Evolutionary conservation across 1,140 invertebrate species (phyloP), one percentile per base, ranked within the genome.

Genomic region (Pteromalus puparum): DNA sequence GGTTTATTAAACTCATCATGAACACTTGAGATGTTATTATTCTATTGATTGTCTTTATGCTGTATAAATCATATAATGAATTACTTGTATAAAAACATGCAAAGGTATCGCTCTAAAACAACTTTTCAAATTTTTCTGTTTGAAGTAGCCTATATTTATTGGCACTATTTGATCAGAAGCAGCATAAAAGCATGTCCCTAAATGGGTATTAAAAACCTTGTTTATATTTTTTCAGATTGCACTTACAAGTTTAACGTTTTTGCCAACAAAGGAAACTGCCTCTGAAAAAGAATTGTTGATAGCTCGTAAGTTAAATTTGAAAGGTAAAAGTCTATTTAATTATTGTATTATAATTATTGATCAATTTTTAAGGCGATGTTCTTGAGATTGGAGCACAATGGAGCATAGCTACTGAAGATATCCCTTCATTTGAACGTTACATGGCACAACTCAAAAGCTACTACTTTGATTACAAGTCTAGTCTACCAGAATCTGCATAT

Each of bases 381-480:
- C 93, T 99, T 46, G 98, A 99, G 95, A 98, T 99, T 88, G 98
- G 98, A 85, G 98, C 98, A 42, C 97, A 98, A 93, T 98, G 97
- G 95, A 98, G 98, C 87, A 98, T 99, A 86, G 96, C 96, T 34
- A 95, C 94, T 30, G 96, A 97, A 93, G 97, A 99, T 93, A 98
- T 99, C 82, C 97, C 97, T 87, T 96, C 97, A 0, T 99, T 99
- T 93, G 98, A 99, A 91, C 94, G 98, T 90, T 99, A 98, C 87
- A 98, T 99, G 95, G 97, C 98, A 26, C 98, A 99, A 92, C 92
- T 99, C 28, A 99, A 99, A 93, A 98, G 97, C 91, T 99, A 99
- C 90, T 99, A 99, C 92, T 97, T 99, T 91, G 98, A 99, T 94
- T 99, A 99, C 91, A 97, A 97, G 94, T 97, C 95, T 92, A 95